phyloP scores from a whole-genome alignment of 2,113 vertebrate genomes.

The Genyomyrus donnyi region DNA sequence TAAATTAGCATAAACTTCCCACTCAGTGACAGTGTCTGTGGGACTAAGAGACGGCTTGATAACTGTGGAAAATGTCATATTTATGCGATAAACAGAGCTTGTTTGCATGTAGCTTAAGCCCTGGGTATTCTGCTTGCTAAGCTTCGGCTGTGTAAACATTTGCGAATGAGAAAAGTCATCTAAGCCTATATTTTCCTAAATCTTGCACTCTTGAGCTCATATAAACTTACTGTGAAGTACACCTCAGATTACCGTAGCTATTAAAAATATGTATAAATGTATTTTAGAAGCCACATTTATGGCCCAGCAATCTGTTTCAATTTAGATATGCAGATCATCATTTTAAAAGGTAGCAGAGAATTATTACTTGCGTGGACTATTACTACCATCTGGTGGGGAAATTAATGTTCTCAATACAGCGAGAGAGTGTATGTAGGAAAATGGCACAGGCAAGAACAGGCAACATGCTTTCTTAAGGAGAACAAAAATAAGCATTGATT shows the following conservation, averaged over 20 bases:
- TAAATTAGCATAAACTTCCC: neutral
- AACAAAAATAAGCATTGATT: neutral
- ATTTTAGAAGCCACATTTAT: neutral
- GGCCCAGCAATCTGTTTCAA: neutral
- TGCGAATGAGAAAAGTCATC: neutral
- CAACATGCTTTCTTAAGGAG: neutral
- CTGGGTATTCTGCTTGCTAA: neutral
- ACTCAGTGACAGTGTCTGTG: neutral
- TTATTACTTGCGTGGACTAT: neutral
- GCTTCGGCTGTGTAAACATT: neutral
- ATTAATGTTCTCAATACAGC: neutral
- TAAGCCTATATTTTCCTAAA: neutral
- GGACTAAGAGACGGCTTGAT: neutral
- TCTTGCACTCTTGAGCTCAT: neutral
- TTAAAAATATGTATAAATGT: neutral
- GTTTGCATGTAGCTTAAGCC: neutral
- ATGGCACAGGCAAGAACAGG: neutral
- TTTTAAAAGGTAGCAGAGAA: neutral
- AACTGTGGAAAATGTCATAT: neutral
- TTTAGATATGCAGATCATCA: neutral
- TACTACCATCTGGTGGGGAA: slow-evolving; percentile 7
- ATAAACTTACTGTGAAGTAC: neutral
- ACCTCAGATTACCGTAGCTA: neutral
- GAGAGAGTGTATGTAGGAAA: neutral
- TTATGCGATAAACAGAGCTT: neutral